Evolutionary conservation across 2,888 invertebrate genomes (phyloP).

Genomic region (Lottia scabra): DNA sequence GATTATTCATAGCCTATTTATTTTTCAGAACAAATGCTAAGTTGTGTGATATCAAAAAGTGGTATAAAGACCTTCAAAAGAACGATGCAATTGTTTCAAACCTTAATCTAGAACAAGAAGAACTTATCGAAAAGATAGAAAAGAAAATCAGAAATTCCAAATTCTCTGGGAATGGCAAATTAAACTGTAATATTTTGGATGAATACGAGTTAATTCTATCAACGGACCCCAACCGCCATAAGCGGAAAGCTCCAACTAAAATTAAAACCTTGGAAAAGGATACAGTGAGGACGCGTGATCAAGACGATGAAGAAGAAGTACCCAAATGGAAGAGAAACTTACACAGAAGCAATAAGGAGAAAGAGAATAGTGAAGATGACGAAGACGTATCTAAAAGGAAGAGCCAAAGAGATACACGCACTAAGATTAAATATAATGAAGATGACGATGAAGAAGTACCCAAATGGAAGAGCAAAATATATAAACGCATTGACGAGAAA

Average conservation of each 20-base stretch:
- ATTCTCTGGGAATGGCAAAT: slow-evolving; percentile 17
- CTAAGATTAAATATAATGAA: background rate
- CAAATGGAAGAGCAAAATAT: too few species aligned
- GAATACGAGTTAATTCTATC: slow-evolving; percentile 30
- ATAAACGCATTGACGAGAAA: background rate
- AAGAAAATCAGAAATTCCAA: slow-evolving; percentile 31
- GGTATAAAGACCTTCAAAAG: slow-evolving; percentile 45
- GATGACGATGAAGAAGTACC: slow-evolving; percentile 7
- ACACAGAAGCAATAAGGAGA: background rate
- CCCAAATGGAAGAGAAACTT: too few species aligned
- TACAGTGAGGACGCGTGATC: background rate
- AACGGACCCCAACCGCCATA: background rate
- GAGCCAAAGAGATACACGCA: slow-evolving; percentile 1
- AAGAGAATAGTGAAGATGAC: background rate
- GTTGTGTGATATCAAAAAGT: slow-evolving; percentile 41
- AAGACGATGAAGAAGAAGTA: slow-evolving; percentile 8
- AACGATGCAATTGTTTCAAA: slow-evolving; percentile 39
- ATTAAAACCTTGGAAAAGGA: background rate
- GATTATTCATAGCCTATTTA: too few species aligned
- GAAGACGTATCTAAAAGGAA: background rate
- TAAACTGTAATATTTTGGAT: slow-evolving; percentile 37
- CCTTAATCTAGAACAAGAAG: slow-evolving; percentile 29
- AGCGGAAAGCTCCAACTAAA: background rate
- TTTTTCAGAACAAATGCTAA: slow-evolving; percentile 15
- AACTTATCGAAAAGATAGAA: slow-evolving; percentile 36